Base-by-base conservation (phyloP, 2,113 vertebrate genomes). In the Thryonomys swinderianus region DNA sequence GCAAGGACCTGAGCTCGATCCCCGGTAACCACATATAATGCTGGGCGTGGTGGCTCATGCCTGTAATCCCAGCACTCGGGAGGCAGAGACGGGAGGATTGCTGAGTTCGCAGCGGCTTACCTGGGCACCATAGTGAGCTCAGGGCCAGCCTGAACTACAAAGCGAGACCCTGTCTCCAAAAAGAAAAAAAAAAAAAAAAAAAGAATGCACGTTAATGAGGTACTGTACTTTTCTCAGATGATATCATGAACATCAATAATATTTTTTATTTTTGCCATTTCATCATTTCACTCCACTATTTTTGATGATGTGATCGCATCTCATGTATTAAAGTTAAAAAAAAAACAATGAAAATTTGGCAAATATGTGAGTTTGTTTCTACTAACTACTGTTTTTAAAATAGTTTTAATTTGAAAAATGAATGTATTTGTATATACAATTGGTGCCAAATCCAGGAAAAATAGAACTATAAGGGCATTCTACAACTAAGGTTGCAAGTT, bases 261-360 rank as follows among this genome's bases (percentile, higher is more conserved):
- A 32, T 64, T 48, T 5, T 51, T 89, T 48, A 45, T 30, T 85
- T 88, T 61, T 88, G 3, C 12, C 34, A 59, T 21, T 80, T 74
- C 4, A 79, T 4, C 6, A 62, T 79, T 73, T 21, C 20, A 89
- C 45, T 1, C 11, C 27, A 51, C n/a, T 86, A 74, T 51, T 83
- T 62, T 42, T 42, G 9, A 32, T 66, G 3, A 95, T 14, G 6
- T 51, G 6, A 34, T 80, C 34, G 16, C 64, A 85, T 66, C 27
- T 5, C 42, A 93, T 82, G 66, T 69, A 89, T 37, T 67, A 82
- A 32, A 89, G 14, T 67, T 84, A 87, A 93, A 80, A 80, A n/a
- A n/a, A 16, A 57, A 18, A 45, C 34, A 23, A 4, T 64, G 30
- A 84, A 53, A 81, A 71, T 66, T 21, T 93, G 64, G 13, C 8